Percentiles rank a stretch among this genome's conserved stretches.
Conservation (phyloP, 2,797 vertebrate species). For the Hylomyscus alleni region DNA sequence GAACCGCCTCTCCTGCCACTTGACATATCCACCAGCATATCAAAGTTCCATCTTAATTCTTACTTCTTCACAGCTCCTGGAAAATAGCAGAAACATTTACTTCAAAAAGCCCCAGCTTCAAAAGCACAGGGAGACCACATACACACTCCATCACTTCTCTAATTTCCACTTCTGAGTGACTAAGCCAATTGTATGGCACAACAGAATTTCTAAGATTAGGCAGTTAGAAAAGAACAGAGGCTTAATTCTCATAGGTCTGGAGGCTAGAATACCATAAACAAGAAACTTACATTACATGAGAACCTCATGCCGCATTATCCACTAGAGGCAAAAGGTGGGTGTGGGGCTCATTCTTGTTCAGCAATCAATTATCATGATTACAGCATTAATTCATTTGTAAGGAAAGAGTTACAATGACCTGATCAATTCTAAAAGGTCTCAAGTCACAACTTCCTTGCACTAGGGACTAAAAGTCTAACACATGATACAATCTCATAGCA, state of each 20-base stretch:
- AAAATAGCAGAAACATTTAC: conserved; percentile 10
- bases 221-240: not conserved
- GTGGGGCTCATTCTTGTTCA: not conserved
- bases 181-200: not conserved
- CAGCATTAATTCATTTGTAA: not conserved
- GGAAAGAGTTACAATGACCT: not conserved
- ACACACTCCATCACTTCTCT: not conserved
- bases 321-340: not conserved
- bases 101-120: conserved; percentile 39
- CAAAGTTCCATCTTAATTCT: conserved; percentile 53
- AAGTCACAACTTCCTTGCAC: not conserved
- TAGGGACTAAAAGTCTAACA: not conserved
- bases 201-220: not conserved
- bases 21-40: conserved; percentile 56
- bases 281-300: not conserved
- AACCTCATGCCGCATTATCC: not conserved
- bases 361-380: not conserved
- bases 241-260: not conserved
- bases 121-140: not conserved
- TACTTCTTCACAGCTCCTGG: not conserved
- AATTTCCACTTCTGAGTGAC: not conserved
- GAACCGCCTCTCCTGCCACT: not conserved
- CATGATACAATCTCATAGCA: not conserved
- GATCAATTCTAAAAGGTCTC: not conserved
- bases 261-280: not conserved